A percentile compares a stretch with the other conserved stretches of the same genome.
These are phyloP conservation scores for Resseliella maxima DNA, from an alignment of 2,888 invertebrate species.

Conservation along the genomic window DNA sequence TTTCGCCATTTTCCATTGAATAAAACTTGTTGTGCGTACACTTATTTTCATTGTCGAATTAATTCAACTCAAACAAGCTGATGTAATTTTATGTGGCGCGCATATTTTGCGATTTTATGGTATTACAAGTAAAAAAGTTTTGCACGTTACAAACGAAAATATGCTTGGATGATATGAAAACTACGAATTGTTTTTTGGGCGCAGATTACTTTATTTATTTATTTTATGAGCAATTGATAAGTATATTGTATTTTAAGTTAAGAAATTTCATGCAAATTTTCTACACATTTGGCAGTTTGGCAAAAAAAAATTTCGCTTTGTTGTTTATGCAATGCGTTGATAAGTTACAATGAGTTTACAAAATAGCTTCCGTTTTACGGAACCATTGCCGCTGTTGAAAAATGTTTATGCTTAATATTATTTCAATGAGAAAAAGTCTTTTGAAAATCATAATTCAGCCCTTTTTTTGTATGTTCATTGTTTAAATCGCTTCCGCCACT, in stretches of 20 bases:
- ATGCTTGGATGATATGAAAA: neutral
- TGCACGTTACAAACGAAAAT: neutral
- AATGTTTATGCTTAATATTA: neutral
- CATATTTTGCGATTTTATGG: slow-evolving; percentile 5
- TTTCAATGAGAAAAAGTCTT: slow-evolving; percentile 3
- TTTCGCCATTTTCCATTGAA: too few species aligned
- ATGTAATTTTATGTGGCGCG: slow-evolving; percentile 42
- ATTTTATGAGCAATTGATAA: slow-evolving; percentile 11
- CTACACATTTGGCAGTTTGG: neutral
- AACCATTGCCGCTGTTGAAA: neutral
- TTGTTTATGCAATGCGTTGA: neutral
- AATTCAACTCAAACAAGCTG: slow-evolving; percentile 40
- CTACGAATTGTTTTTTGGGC: neutral
- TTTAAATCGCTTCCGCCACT: too few species aligned
- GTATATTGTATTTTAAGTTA: slow-evolving; percentile 9
- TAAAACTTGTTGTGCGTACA: neutral
- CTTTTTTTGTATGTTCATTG: neutral
- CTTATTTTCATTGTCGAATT: slow-evolving; percentile 30
- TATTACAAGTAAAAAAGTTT: neutral
- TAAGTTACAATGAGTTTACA: neutral
- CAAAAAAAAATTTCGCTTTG: neutral
- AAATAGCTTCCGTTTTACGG: neutral
- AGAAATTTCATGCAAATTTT: neutral
- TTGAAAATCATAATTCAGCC: neutral
- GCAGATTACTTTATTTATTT: slow-evolving; percentile 17